Base-by-base conservation (phyloP, 2,113 vertebrate species). In the Ramphastos sulfuratus region DNA sequence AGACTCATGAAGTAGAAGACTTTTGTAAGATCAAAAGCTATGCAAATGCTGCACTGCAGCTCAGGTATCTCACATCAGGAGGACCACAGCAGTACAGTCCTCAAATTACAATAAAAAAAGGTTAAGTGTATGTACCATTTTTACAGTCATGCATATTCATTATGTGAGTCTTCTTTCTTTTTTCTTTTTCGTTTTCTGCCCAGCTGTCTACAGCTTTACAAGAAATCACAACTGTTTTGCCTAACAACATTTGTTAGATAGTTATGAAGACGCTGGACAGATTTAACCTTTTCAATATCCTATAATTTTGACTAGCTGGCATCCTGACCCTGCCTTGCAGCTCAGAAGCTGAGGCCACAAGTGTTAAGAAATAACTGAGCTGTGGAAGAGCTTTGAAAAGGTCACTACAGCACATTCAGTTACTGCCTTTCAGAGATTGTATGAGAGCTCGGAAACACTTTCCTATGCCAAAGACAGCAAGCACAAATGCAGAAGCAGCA, bases 201-300 rank as follows among this genome's bases (percentile, higher is more conserved):
- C 27, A 69, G 15, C 63, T 92, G 12, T 69, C 77, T 84, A 27
- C 33, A 64, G 42, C 27, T 91, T 39, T 15, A 60, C 73, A 82
- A 95, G 59, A 84, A 95, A 82, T 87, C 70, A 80, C 83, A 92
- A 59, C 67, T 92, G 44, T 67, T 94, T 93, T 91, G 55, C 79
- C 66, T 67, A 87, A 72, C 50, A 73, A 60, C 28, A 48, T 66
- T 69, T 92, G 66, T 84, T 93, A 87, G 70, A 79, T 39, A 79
- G 35, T 79, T 85, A 71, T 30, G 33, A 93, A 90, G 76, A 82
- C 3, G 5, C 18, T 70, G 56, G 48, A 91, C 48, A 93, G 78
- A 91, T 79, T 96, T 93, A 94, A 92, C 81, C 66, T 96, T 96
- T 96, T 80, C 75, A 93, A 24, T 73, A 69, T 82, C 69, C 35